Conservation (phyloP, 2,797 vertebrate genomes). For the Molossus molossus region DNA sequence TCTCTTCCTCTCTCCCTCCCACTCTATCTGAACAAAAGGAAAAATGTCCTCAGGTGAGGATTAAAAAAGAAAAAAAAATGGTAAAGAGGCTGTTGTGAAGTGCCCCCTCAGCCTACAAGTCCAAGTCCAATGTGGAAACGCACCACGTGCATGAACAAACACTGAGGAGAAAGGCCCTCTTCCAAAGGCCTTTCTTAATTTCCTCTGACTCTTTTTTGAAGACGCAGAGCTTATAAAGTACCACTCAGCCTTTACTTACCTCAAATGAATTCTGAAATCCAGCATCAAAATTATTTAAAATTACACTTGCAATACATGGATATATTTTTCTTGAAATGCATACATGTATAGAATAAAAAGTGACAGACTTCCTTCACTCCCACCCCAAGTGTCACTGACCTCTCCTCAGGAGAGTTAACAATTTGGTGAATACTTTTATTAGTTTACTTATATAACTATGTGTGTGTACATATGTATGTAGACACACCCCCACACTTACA, state of each 20-base stretch:
- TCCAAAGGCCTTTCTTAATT: background rate
- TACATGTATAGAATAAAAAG: background rate
- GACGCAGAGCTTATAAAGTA: background rate
- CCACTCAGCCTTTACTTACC: background rate
- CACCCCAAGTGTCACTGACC: background rate
- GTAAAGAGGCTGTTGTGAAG: background rate
- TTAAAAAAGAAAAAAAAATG: too few relatives aligned
- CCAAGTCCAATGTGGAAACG: background rate
- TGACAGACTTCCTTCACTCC: background rate
- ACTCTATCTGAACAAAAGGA: too few relatives aligned
- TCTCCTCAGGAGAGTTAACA: background rate
- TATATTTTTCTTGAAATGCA: conserved; percentile 29
- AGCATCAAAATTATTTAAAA: conserved; percentile 21
- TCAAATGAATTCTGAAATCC: background rate
- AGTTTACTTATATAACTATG: conserved; percentile 14
- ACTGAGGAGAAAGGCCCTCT: background rate
- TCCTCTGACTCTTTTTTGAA: background rate
- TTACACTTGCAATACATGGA: background rate
- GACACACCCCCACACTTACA: background rate
- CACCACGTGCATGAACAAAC: accelerated
- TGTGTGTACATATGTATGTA: background rate
- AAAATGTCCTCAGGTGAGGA: too few relatives aligned
- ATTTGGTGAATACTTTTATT: background rate
- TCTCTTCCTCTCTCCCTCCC: too few relatives aligned
- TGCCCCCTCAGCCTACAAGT: background rate